These are phyloP conservation scores for Spinibarbus caldwelli DNA, from an alignment of 2,797 vertebrate species.

Conservation along the genomic window DNA sequence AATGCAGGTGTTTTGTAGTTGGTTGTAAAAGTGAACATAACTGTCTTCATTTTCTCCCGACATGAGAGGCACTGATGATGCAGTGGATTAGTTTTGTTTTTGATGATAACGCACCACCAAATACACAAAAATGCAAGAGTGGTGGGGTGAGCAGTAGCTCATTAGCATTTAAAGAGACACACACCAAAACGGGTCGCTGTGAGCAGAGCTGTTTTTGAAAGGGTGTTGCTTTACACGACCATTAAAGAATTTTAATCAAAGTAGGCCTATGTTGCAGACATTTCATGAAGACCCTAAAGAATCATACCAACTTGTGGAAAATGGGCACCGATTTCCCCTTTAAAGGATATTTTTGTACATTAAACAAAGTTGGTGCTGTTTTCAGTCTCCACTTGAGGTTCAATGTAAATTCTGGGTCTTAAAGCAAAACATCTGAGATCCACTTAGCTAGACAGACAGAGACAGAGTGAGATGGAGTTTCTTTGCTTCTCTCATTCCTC, in stretches of 20 bases:
- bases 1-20: too few relatives aligned
- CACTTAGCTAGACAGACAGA: conserved; percentile 1
- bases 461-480: neutral
- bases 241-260: neutral
- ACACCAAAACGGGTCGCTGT: neutral
- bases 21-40: too few relatives aligned
- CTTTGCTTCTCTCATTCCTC: neutral
- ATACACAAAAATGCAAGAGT: too few relatives aligned
- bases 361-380: neutral
- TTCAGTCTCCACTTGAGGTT: neutral
- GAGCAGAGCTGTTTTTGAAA: neutral
- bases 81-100: too few relatives aligned
- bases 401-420: neutral
- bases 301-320: neutral
- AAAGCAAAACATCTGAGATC: neutral
- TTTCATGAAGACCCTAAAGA: neutral
- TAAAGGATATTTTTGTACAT: neutral
- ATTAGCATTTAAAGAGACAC: neutral
- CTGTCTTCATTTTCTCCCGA: too few relatives aligned
- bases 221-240: neutral
- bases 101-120: too few relatives aligned
- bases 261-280: neutral
- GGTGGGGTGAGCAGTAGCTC: too few relatives aligned
- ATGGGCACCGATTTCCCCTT: neutral
- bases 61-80: too few relatives aligned